Conservation (phyloP, 2,113 vertebrate genomes). For the Cepphus grylle region DNA sequence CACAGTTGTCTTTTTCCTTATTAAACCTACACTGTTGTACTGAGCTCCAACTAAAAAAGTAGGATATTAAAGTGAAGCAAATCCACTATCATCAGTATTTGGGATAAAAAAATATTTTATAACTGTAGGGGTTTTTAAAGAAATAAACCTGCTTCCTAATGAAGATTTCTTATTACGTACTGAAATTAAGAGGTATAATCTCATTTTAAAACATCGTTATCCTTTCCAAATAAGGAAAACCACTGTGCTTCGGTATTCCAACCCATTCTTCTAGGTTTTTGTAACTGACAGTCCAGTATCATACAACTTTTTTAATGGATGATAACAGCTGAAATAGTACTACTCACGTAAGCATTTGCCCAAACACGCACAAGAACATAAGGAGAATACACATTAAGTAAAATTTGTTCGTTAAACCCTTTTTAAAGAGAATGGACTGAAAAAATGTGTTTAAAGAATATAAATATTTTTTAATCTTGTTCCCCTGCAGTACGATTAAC, state of each 20-base stretch:
- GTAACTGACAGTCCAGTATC: neutral
- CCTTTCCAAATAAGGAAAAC: neutral
- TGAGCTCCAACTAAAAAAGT: neutral
- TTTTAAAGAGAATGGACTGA: neutral
- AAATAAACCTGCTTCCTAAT: neutral
- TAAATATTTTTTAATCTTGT: neutral
- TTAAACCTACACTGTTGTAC: neutral
- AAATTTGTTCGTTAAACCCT: neutral
- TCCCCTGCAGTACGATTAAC: neutral
- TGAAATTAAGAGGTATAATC: neutral
- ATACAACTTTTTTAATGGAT: neutral
- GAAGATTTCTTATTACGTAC: neutral
- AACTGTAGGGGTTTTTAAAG: neutral
- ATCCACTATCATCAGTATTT: neutral
- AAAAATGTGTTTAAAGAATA: neutral
- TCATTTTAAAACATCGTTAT: neutral
- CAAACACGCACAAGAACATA: neutral
- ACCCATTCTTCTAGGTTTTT: neutral
- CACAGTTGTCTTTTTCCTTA: neutral
- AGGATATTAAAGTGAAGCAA: neutral
- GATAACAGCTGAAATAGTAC: neutral
- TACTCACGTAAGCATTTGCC: neutral
- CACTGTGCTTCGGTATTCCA: neutral
- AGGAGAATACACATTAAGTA: neutral
- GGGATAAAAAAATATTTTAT: neutral